phyloP scores from a whole-genome alignment of 2,797 vertebrate species.

The Oreochromis mossambicus region DNA sequence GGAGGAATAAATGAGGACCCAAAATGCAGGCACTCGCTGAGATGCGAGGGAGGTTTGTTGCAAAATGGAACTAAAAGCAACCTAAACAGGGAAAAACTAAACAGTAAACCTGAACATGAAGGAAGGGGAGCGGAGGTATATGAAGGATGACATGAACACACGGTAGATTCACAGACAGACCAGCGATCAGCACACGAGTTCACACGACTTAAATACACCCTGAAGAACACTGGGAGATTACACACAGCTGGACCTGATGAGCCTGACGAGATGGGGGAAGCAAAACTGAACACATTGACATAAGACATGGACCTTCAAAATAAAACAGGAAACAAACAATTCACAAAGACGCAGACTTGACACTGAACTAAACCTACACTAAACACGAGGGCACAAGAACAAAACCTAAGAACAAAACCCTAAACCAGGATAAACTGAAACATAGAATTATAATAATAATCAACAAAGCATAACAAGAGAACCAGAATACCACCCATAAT shows the following conservation, averaged over 20 bases:
- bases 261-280: neutral
- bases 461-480: neutral
- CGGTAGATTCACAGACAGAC: neutral
- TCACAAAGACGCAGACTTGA: neutral
- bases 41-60: too few species aligned
- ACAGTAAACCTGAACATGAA: too few species aligned
- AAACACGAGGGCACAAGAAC: neutral
- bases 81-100: too few species aligned
- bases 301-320: neutral
- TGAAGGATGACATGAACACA: neutral
- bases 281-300: neutral
- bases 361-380: neutral
- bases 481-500: neutral
- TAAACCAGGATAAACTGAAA: neutral
- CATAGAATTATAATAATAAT: neutral
- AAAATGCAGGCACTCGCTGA: too few species aligned
- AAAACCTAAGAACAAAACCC: neutral
- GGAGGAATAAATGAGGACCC: too few species aligned
- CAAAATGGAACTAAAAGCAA: too few species aligned
- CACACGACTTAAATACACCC: neutral
- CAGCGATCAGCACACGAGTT: neutral
- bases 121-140: accelerated
- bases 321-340: neutral
- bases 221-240: neutral
- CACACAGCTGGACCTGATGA: neutral